These are phyloP conservation scores for Lasius fuliginosus DNA, from an alignment of 2,888 invertebrate species.

Conservation along the genomic window DNA sequence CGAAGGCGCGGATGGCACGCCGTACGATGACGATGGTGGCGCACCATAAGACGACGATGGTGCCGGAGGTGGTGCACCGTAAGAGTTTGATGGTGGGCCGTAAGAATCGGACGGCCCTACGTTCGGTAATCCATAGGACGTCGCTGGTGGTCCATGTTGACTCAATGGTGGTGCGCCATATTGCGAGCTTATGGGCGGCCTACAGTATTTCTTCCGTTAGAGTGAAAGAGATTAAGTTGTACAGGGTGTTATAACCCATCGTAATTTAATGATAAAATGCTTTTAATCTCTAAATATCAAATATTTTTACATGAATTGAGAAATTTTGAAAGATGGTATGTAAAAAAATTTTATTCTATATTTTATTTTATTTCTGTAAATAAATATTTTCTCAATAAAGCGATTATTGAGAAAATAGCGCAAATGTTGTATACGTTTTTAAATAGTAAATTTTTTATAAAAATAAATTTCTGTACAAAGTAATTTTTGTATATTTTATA, in stretches of 20 bases:
- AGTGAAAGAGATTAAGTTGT: neutral
- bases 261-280: neutral
- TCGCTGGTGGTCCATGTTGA: constrained; percentile 57
- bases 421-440: no score
- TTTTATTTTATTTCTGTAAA: no score
- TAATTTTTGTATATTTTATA: no score
- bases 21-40: constrained; percentile 57
- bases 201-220: constrained; percentile 9
- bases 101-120: constrained; percentile 65
- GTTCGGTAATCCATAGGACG: constrained; percentile 77
- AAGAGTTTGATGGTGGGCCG: constrained; percentile 56
- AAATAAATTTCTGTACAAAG: no score
- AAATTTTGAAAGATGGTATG: neutral
- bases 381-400: no score
- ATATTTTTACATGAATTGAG: neutral
- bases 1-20: constrained; percentile 64
- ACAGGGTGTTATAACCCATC: neutral
- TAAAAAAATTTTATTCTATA: no score
- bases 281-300: neutral
- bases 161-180: constrained; percentile 70
- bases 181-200: constrained; percentile 47
- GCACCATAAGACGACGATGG: constrained; percentile 65
- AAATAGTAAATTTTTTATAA: no score
- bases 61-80: constrained; percentile 69
- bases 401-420: no score